Conservation (phyloP, 35 echinoderm and acorn worm genomes). For the Holothuria glaberrima region DNA sequence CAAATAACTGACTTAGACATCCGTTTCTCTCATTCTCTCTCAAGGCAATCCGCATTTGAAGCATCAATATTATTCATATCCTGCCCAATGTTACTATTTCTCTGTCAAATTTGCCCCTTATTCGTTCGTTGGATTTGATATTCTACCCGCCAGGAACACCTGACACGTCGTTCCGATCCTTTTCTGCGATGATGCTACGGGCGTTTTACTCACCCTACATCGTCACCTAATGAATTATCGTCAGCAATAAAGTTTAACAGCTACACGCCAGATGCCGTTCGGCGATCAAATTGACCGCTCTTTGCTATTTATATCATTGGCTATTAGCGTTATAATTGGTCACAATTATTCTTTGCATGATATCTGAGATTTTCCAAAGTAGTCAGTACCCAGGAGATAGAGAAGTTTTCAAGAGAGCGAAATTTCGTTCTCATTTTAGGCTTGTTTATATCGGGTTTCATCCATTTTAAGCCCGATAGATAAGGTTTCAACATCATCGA, state of each 20-base stretch:
- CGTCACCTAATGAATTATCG: slow-evolving; percentile 36
- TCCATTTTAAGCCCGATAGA: slow-evolving; percentile 2
- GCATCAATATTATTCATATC: too few species aligned
- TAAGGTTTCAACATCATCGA: slow-evolving; percentile 21
- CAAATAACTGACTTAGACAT: too few species aligned
- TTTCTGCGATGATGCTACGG: slow-evolving; percentile 8
- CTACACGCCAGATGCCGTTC: slow-evolving; percentile 43
- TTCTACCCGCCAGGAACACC: too few species aligned
- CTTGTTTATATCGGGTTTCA: slow-evolving; percentile 30
- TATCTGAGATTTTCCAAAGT: slow-evolving; percentile 31
- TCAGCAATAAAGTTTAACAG: slow-evolving; percentile 44
- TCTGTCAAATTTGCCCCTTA: too few species aligned
- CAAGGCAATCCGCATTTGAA: too few species aligned
- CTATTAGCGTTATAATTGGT: slow-evolving; percentile 31
- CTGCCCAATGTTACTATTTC: too few species aligned
- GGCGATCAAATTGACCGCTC: slow-evolving; percentile 30
- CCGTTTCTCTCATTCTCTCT: too few species aligned
- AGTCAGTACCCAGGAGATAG: slow-evolving; percentile 33
- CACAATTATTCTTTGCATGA: slow-evolving; percentile 10
- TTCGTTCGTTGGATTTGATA: too few species aligned
- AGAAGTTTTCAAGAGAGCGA: not conserved
- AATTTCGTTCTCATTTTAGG: slow-evolving; percentile 10
- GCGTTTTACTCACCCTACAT: slow-evolving; percentile 28
- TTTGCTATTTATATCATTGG: slow-evolving; percentile 20
- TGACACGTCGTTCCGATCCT: too few species aligned